Evolutionary conservation across 1,140 invertebrate genomes (phyloP).

Genomic region (Anoplolepis gracilipes): DNA sequence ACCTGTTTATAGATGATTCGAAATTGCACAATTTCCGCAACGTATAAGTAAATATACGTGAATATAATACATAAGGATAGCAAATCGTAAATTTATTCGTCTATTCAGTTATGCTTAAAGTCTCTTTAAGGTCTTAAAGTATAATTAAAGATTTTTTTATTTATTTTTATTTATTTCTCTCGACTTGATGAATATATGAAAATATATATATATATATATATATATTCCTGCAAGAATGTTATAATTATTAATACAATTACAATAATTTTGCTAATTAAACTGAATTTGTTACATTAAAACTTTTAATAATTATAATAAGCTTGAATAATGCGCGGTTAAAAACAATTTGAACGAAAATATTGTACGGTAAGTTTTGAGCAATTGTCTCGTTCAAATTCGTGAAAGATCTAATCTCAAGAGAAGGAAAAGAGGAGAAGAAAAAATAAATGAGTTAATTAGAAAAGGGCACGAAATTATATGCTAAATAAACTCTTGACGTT

Average conservation of each 20-base stretch:
- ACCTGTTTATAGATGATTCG: constrained; percentile 26
- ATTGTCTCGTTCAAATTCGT: not conserved
- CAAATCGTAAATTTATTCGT: constrained; percentile 9
- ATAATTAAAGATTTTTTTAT: constrained; percentile 17
- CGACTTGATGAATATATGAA: too few relatives aligned
- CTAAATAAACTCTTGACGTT: not conserved
- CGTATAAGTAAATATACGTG: not conserved
- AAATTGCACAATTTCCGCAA: constrained; percentile 31
- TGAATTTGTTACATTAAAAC: not conserved
- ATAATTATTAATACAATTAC: constrained; percentile 6
- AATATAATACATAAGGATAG: too few relatives aligned
- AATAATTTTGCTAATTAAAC: not conserved
- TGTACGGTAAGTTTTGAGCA: not conserved
- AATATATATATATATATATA: not conserved
- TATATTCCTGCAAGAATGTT: constrained; percentile 6
- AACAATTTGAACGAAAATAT: not conserved
- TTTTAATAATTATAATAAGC: not conserved
- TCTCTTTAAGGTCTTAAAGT: constrained; percentile 2
- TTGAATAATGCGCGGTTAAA: not conserved
- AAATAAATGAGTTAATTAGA: constrained; percentile 17
- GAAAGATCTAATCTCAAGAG: not conserved
- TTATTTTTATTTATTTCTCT: too few relatives aligned
- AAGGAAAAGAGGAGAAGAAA: not conserved
- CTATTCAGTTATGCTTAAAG: not conserved
- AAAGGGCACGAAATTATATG: not conserved